Evolutionary conservation across 2,113 vertebrate species (phyloP), one percentile per base, ranked within the genome.

Genomic region (Gymnorhina tibicen): DNA sequence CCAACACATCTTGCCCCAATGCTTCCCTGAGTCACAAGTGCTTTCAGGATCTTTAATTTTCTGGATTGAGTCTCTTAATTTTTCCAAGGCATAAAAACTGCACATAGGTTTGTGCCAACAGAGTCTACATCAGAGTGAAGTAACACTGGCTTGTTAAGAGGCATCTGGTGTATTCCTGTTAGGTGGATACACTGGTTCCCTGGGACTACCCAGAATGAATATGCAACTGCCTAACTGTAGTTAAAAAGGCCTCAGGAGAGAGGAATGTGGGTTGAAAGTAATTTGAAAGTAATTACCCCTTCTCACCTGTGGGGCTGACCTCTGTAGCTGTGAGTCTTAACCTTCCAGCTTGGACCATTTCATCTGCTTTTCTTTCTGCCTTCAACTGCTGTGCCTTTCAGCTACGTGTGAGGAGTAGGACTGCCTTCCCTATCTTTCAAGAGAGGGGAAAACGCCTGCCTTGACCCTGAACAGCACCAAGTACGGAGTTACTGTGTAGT

Each of bases 61-160:
- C n/a, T 72, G 41, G n/a, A n/a, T 20, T 28, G 41, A 66, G 14
- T 53, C 15, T 74, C 19, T 3, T 3, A 3, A 35, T 44, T 89
- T 92, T 91, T 89, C 32, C 23, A 66, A 53, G 28, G 23, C 16
- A 7, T 77, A 42, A 74, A 41, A 33, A 14, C 32, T 41, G 7
- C 22, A 4, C 0, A 0, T 9, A 22, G 33, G 21, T 85, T 76
- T 88, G 32, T 79, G 28, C 32, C 42, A 55, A 37, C 23, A 39
- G 41, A 33, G 5, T 27, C 39, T 75, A 2, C 3, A 3, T 3
- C 0, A 0, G 23, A 41, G 7, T 26, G 50, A 63, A 46, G 21
- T 16, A 21, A 10, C 11, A 8, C 10, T 28, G 35, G 3, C 17
- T 83, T 73, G 5, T 47, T 58, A 58, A 49, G n/a, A 52, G 41